Conservation (phyloP, 2,888 invertebrate species). For the Drepana falcataria region DNA sequence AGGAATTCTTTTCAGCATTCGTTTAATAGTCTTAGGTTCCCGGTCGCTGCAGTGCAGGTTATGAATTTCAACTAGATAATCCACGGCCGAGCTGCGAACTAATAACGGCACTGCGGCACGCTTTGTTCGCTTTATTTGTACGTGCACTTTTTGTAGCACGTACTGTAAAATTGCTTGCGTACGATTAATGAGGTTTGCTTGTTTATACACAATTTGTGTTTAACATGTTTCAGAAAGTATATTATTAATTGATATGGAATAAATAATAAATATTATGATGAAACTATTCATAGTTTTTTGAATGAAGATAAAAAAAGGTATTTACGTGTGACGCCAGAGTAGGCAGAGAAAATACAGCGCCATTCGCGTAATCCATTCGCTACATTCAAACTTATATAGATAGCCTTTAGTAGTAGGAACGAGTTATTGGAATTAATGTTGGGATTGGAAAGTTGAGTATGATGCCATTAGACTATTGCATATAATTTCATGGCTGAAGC, state of each 20-base stretch:
- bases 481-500: too few species aligned
- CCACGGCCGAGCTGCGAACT: slow-evolving; percentile 6
- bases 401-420: too few species aligned
- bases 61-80: background rate
- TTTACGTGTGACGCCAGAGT: too few species aligned
- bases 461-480: slow-evolving; percentile 8
- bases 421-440: too few species aligned
- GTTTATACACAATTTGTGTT: slow-evolving; percentile 12
- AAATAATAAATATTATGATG: too few species aligned
- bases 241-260: too few species aligned
- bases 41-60: background rate
- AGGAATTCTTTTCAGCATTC: background rate
- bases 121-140: slow-evolving; percentile 18
- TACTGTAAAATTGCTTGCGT: slow-evolving; percentile 22
- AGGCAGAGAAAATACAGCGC: too few species aligned
- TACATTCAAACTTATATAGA: too few species aligned
- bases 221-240: too few species aligned
- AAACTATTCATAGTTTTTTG: too few species aligned
- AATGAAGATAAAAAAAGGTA: too few species aligned
- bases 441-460: slow-evolving; percentile 6
- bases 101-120: slow-evolving; percentile 10
- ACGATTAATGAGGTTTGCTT: slow-evolving; percentile 11
- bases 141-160: slow-evolving; percentile 33
- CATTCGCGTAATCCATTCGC: too few species aligned
- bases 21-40: background rate